Percentiles rank a stretch among this genome's conserved stretches.
These are phyloP conservation scores for Gymnoscopelus braueri DNA, from an alignment of 2,797 vertebrate genomes.

Conservation along the genomic window DNA sequence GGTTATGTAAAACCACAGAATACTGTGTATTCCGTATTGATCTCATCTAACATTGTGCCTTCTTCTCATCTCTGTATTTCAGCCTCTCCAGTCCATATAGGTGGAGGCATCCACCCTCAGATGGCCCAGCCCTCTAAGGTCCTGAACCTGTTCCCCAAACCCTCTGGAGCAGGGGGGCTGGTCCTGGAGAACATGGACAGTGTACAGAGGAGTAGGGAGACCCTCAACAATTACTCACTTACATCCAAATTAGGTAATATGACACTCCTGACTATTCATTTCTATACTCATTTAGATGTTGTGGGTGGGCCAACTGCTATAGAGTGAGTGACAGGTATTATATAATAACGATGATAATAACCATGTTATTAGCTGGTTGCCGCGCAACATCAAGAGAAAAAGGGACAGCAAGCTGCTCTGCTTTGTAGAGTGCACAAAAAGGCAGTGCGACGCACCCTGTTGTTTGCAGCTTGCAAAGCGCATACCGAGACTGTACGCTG, in stretches of 20 bases:
- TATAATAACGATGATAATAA: too few species aligned
- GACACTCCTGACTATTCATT: not conserved
- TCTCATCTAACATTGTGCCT: not conserved
- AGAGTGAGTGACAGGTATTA: too few species aligned
- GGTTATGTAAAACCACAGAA: too few species aligned
- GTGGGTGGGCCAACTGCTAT: too few species aligned
- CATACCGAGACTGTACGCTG: too few species aligned
- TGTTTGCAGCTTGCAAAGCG: too few species aligned
- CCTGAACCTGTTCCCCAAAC: conserved; percentile 73
- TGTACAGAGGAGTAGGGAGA: conserved; percentile 44
- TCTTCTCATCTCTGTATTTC: conserved; percentile 4
- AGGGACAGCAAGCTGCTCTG: too few species aligned
- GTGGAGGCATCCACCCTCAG: conserved; percentile 75
- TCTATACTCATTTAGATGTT: not conserved
- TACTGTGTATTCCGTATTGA: not conserved
- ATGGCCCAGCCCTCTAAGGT: conserved; percentile 76
- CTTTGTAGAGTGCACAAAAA: too few species aligned
- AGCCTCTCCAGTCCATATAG: conserved; percentile 85
- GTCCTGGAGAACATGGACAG: conserved; percentile 63
- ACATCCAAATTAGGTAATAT: conserved; percentile 66
- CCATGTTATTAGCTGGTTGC: too few species aligned
- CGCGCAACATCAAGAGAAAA: too few species aligned
- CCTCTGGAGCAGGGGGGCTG: conserved; percentile 49
- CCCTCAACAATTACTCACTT: conserved; percentile 33
- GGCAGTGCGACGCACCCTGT: too few species aligned